Evolutionary conservation across 1,140 invertebrate species (phyloP).

Genomic region (Alviniconcha marisindica): DNA sequence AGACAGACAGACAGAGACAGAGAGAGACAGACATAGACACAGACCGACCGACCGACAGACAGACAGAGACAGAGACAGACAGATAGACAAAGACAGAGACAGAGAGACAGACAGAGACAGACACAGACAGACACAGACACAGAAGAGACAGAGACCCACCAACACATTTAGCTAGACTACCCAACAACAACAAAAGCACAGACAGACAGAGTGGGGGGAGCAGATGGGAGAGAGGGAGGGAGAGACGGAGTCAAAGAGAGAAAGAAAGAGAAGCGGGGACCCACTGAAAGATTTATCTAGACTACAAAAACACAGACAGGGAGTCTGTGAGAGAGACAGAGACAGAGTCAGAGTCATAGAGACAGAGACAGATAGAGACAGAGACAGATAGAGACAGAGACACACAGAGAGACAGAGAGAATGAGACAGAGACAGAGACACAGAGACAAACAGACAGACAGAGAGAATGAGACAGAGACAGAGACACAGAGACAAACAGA

Average conservation of each 20-base stretch:
- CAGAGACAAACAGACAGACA: background rate
- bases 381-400: background rate
- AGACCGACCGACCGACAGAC: background rate
- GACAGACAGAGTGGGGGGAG: background rate
- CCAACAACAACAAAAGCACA: background rate
- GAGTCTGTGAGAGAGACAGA: too few relatives aligned
- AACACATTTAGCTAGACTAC: too few relatives aligned
- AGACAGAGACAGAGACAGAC: background rate
- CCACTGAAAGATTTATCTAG: background rate
- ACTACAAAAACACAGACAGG: too few relatives aligned
- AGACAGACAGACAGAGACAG: conserved; percentile 1
- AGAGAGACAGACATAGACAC: background rate
- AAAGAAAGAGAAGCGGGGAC: background rate
- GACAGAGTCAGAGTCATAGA: too few relatives aligned
- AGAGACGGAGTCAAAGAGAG: background rate
- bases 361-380: too few relatives aligned
- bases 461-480: background rate
- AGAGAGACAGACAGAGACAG: conserved; percentile 2
- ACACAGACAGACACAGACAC: too few relatives aligned
- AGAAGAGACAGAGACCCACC: too few relatives aligned
- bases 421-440: background rate
- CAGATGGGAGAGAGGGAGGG: background rate
- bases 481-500: background rate
- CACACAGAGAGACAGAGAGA: too few relatives aligned
- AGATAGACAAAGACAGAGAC: background rate